Base-by-base conservation (phyloP, 2,113 vertebrate species). In the Catharus fuscescens region DNA sequence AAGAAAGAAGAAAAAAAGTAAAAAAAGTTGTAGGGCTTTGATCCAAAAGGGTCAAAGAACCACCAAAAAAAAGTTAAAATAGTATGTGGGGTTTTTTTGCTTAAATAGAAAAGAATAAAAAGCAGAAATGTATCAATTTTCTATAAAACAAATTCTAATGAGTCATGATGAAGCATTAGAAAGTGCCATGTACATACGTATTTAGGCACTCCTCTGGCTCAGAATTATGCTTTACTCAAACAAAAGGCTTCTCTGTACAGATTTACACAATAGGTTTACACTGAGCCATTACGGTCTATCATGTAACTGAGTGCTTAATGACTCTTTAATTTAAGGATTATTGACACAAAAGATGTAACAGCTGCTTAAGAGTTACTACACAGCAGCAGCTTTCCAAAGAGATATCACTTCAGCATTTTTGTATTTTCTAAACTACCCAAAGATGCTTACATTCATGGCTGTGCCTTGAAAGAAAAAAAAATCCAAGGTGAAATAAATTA, bases 311-410 rank as follows among this genome's bases (percentile, higher is more conserved):
- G 88, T 60, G 76, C 95, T 97, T 97, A 97, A 97, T 86, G 93
- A 95, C 92, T 94, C 93, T 95, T 96, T 97, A 97, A 97, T 97
- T 93, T 94, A 95, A 94, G 92, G 96, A 97, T 97, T 95, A 96
- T 94, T 92, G 96, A 84, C 94, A 66, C 95, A 96, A 95, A 96
- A 95, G 96, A 95, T 90, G 90, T 73, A 97, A 95, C 97, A 98
- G 97, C 96, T 97, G 98, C 91, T 96, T 76, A 18, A 83, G 57
- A 89, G 96, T 97, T 97, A 97, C 97, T 93, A 94, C 91, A 72
- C 85, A 90, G 95, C 93, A 97, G 95, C 92, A 93, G 96, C 90
- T 95, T 91, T 92, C 94, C 87, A 92, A 95, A 94, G 90, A 96
- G 92, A 91, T 96, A 96, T 88, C 94, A 87, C 95, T 96, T 88